Base-by-base conservation (phyloP, 2,113 vertebrate genomes). In the Bubo blakistoni region DNA sequence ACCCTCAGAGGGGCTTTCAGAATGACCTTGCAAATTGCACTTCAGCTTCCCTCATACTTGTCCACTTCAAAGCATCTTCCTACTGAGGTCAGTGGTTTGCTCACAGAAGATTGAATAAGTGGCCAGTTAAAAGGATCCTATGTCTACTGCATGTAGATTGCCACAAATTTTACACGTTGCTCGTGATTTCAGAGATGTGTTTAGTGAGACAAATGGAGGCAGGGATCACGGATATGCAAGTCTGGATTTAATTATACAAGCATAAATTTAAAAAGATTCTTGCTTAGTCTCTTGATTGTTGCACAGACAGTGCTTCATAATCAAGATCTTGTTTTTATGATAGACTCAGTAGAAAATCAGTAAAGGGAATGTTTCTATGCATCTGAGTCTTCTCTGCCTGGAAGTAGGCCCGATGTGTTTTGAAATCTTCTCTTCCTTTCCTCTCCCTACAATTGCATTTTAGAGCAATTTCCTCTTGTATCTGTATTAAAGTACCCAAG, bases 1-100 rank as follows among this genome's bases (percentile, higher is more conserved):
- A 38, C 27, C 21, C 18, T 61, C 40, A 51, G 44, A 74, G 6
- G 13, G 19, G 24, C 18, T 71, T 93, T 44, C 19, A n/a, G 32
- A 26, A 36, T 18, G 15, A 78, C 24, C 34, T 86, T 86, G 25
- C 25, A 52, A 20, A 20, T 6, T 69, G 30, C 7, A 20, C 17
- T 71, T 89, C 1, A 4, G 4, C 22, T 81, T 87, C 29, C 10
- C 11, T 79, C 0, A 0, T 70, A 14, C 8, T 58, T 81, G 32
- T 66, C 62, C 16, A 7, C 17, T 44, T 80, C 40, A 69, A 38
- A 81, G 19, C 5, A 40, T 77, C 16, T 83, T 80, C 20, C 34
- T 88, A 27, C 27, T 20, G 30, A 13, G 26, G 12, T 61, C 36
- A 25, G 58, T 61, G 49, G 16, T 80, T 58, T 83, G 66, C 36